A percentile compares a stretch with the other conserved stretches of the same genome.
phyloP scores from a whole-genome alignment of 2,113 vertebrate species.

The Nannospalax galili region DNA sequence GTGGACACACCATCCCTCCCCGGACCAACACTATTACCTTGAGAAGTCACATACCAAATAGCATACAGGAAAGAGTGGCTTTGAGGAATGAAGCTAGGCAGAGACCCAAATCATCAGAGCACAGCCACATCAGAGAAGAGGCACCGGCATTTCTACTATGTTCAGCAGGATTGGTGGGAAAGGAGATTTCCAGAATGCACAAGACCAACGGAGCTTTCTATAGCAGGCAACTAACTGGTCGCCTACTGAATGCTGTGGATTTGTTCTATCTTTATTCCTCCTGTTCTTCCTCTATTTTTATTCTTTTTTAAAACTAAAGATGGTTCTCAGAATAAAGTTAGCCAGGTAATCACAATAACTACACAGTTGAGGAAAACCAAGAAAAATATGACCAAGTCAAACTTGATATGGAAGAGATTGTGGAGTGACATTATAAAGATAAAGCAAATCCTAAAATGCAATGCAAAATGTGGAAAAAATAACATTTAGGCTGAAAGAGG shows the following conservation, averaged over 20 bases:
- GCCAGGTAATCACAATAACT: not conserved
- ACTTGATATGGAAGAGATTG: not conserved
- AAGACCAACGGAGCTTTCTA: slow-evolving; percentile 50
- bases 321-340: not conserved
- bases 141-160: not conserved
- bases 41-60: not conserved
- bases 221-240: not conserved
- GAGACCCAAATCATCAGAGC: slow-evolving; percentile 46
- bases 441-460: not conserved
- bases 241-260: slow-evolving; percentile 10
- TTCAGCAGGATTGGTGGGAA: not conserved
- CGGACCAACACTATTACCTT: not conserved
- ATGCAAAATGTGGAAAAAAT: not conserved
- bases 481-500: not conserved
- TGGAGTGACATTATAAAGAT: not conserved
- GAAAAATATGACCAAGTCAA: not conserved
- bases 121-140: slow-evolving; percentile 18
- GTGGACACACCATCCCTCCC: not conserved
- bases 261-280: slow-evolving; percentile 19
- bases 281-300: not conserved
- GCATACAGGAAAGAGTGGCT: slow-evolving; percentile 10
- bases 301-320: slow-evolving; percentile 30
- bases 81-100: slow-evolving; percentile 32
- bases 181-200: slow-evolving; percentile 26
- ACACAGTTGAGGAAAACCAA: slow-evolving; percentile 11